Percentiles rank a stretch among this genome's conserved stretches.
phyloP scores from a whole-genome alignment of 2,113 vertebrate genomes.

The Burhinus oedicnemus region DNA sequence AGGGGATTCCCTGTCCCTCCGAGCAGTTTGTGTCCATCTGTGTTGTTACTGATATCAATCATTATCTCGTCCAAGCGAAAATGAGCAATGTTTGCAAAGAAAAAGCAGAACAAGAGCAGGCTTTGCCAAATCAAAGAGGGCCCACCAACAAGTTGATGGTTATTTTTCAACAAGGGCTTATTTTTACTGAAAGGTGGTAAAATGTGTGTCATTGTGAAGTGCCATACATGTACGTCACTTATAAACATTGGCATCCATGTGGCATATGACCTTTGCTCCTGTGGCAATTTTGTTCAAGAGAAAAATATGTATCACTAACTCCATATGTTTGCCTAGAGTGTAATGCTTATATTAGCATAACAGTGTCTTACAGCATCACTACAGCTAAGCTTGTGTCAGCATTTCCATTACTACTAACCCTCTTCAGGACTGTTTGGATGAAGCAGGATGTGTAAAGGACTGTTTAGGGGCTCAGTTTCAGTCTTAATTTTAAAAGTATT shows the following conservation, averaged over 20 bases:
- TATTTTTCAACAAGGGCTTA: slow-evolving; percentile 5
- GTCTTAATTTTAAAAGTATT: not conserved
- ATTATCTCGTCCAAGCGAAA: slow-evolving; percentile 34
- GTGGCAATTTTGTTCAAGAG: not conserved
- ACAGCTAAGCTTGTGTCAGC: slow-evolving; percentile 25
- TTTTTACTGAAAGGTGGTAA: slow-evolving; percentile 10
- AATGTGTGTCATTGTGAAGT: not conserved
- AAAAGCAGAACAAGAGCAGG: not conserved
- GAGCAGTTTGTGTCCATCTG: slow-evolving; percentile 22
- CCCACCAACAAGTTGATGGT: not conserved
- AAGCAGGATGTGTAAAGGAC: not conserved
- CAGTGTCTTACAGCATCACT: slow-evolving; percentile 23
- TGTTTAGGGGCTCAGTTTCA: not conserved
- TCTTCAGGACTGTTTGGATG: not conserved
- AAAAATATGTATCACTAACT: slow-evolving; percentile 24
- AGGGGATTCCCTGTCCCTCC: slow-evolving; percentile 28
- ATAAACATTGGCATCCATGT: not conserved
- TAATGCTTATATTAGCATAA: slow-evolving; percentile 30
- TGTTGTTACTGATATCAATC: not conserved
- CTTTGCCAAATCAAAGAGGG: not conserved
- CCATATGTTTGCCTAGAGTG: slow-evolving; percentile 10
- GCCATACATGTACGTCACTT: not conserved
- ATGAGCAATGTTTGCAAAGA: not conserved
- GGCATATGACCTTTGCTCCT: not conserved
- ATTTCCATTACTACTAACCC: slow-evolving; percentile 13